Base-by-base conservation (phyloP, 2,113 vertebrate species). In the Carassius auratus region DNA sequence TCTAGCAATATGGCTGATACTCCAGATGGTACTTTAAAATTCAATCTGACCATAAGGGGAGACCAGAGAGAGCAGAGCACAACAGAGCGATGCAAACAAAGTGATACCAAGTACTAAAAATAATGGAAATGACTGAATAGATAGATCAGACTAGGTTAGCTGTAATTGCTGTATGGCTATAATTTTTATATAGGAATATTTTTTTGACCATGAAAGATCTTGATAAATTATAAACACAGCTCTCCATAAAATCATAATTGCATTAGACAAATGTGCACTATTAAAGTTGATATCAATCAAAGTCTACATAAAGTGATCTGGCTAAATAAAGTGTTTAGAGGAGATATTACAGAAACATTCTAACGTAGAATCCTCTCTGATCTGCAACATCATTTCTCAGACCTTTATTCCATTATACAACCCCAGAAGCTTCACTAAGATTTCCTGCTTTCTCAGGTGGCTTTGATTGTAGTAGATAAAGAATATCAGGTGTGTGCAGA, bases 401-500 rank as follows among this genome's bases (percentile, higher is more conserved):
- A 45, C 38, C 10, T 74, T 48, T 1, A 48, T 48, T 52, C 45
- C 3, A 21, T 74, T 45, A 12, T 42, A 23, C 38, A 74, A 21
- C 19, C 17, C 69, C 71, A 45, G 10, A 74, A 74, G 38, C 21
- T 21, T 74, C 19, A 23, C 19, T 45, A 74, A 23, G 38, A 74
- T 45, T 45, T 45, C 10, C 38, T 73, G 36, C 36, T 23, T 73
- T 74, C 21, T 76, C 5, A 76, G 14, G 42, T 76, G 42, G 21
- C 13, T 76, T 76, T 30, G 45, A 76, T 50, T 76, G 45, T n/a
- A 17, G 23, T 26, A 76, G 45, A 8, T 76, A 48, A 76, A 50
- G n/a, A 52, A 52, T 17, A 30, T 17, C 2, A 76, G 48, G 42
- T 17, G 2, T 48, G 48, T 52, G 30, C 76, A 89, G 86, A 98